Percentiles rank a stretch among this genome's conserved stretches.
Conservation (phyloP, 2,113 vertebrate genomes). For the Chamaea fasciata region DNA sequence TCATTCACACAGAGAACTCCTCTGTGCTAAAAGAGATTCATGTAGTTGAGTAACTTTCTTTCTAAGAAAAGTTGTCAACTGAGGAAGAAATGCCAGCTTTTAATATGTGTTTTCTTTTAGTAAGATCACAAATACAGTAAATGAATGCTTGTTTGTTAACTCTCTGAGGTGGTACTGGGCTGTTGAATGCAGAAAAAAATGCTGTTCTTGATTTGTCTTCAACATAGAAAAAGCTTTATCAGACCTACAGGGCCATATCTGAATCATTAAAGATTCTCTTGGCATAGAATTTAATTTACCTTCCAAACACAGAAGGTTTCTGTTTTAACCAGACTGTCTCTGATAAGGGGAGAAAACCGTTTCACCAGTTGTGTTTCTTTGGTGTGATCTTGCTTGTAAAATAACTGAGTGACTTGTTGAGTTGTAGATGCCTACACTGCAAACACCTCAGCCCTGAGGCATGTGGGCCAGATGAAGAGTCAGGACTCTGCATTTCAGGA, state of each 20-base stretch:
- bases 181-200: neutral
- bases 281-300: neutral
- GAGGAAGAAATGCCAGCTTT: neutral
- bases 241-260: neutral
- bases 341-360: neutral
- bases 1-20: neutral
- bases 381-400: neutral
- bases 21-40: neutral
- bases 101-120: neutral
- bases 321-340: neutral
- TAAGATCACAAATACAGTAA: neutral
- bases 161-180: neutral
- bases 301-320: neutral
- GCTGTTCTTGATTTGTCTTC: neutral
- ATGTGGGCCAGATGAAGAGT: neutral
- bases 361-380: neutral
- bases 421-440: rapidly evolving
- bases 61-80: neutral
- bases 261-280: neutral
- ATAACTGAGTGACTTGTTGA: neutral
- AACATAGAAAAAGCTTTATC: neutral
- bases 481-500: neutral
- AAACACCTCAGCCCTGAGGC: neutral
- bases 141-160: neutral
- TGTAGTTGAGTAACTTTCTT: neutral